Conservation (phyloP, 2,888 invertebrate species). For the Dolomedes plantarius region DNA sequence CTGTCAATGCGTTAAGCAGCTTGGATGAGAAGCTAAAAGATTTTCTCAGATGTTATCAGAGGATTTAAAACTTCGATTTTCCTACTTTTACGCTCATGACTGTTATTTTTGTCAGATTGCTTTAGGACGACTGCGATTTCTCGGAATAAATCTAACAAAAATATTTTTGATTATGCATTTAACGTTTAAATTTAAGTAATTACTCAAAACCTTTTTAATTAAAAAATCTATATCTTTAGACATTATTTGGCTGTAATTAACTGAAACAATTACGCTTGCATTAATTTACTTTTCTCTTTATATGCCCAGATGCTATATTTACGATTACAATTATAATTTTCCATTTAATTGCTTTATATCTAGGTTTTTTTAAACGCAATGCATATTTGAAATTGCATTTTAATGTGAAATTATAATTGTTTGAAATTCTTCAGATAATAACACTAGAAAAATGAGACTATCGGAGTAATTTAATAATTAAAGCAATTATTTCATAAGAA, state of each 20-base stretch:
- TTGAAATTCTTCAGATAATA: background rate
- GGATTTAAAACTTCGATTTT: slow-evolving; percentile 5
- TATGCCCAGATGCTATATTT: background rate
- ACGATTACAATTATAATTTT: background rate
- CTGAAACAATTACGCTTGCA: background rate
- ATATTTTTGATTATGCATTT: too few species aligned
- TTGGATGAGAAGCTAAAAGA: background rate
- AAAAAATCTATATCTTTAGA: too few species aligned
- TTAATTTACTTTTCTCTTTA: background rate
- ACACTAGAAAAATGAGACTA: background rate
- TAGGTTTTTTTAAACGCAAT: background rate
- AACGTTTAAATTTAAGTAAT: too few species aligned
- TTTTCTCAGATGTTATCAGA: background rate
- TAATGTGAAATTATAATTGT: background rate
- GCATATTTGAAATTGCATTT: background rate
- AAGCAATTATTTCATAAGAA: background rate
- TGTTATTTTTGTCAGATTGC: too few species aligned
- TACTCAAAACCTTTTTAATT: too few species aligned
- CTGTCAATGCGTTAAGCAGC: background rate
- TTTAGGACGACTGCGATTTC: too few species aligned
- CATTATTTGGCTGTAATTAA: too few species aligned
- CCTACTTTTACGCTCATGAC: background rate
- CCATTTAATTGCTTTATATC: background rate
- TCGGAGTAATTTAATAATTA: slow-evolving; percentile 4
- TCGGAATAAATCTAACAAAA: too few species aligned